phyloP scores from a whole-genome alignment of 2,797 vertebrate species.

The Anguilla anguilla region DNA sequence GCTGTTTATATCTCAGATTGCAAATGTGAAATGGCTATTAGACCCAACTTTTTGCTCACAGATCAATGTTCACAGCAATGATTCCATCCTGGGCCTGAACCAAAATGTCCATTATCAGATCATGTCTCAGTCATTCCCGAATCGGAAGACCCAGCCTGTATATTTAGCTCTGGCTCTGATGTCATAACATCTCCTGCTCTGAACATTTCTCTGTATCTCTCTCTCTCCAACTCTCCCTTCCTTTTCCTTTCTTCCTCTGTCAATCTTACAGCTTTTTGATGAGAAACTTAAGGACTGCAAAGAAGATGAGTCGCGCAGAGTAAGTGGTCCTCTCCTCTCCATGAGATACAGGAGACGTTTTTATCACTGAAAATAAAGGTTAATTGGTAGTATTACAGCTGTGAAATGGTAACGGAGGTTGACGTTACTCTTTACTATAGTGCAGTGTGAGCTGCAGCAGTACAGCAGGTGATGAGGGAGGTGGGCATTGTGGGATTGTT shows the following conservation, averaged over 20 bases:
- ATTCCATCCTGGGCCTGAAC: background rate
- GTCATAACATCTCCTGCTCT: conserved; percentile 2
- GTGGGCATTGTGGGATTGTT: background rate
- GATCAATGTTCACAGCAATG: conserved; percentile 9
- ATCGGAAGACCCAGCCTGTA: background rate
- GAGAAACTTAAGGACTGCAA: conserved; percentile 98
- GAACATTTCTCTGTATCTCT: conserved; percentile 23
- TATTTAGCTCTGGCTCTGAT: background rate
- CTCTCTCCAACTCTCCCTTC: conserved; percentile 25
- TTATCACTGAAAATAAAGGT: background rate
- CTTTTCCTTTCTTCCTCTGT: background rate
- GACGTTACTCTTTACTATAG: background rate
- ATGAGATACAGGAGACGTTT: background rate
- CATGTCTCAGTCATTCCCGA: background rate
- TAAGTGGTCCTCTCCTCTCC: conserved; percentile 69
- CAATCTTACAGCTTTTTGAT: conserved; percentile 88
- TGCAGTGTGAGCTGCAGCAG: conserved; percentile 10
- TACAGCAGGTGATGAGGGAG: background rate
- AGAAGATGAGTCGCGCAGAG: conserved; percentile 97
- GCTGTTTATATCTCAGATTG: background rate
- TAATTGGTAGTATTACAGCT: background rate
- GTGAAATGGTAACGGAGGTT: background rate
- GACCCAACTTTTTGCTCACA: background rate
- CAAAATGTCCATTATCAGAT: background rate
- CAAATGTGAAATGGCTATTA: conserved; percentile 3